phyloP scores from a whole-genome alignment of 2,113 vertebrate genomes.

The Pseudorasbora parva region DNA sequence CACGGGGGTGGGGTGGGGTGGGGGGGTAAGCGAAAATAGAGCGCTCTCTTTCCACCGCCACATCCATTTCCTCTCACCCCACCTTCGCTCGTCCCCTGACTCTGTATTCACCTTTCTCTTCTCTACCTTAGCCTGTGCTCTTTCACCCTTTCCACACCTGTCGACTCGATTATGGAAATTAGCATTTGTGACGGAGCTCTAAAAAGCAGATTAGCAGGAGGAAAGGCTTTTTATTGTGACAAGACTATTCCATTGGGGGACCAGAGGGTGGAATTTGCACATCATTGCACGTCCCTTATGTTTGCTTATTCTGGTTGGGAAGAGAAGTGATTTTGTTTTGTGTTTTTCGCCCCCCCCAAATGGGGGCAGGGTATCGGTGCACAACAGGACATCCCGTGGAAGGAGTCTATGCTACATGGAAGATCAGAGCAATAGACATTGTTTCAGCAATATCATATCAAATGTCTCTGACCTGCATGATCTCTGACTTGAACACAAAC shows the following conservation, averaged over 20 bases:
- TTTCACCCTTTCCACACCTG: constrained; percentile 83
- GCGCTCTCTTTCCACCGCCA: constrained; percentile 6
- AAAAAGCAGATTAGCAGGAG: constrained; percentile 79
- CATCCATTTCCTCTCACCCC: constrained; percentile 27
- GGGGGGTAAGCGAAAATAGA: constrained; percentile 5
- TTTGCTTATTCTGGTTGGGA: constrained; percentile 42
- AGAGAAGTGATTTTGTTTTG: not conserved
- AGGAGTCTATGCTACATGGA: not conserved
- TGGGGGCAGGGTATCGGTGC: not conserved
- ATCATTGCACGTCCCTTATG: constrained; percentile 52
- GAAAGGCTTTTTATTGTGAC: constrained; percentile 77
- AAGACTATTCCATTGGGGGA: constrained; percentile 76
- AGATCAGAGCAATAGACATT: not conserved
- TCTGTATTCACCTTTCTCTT: constrained; percentile 46
- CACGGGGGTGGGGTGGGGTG: too few relatives aligned
- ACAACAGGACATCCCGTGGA: constrained; percentile 17
- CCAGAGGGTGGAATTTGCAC: constrained; percentile 64
- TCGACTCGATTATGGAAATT: constrained; percentile 92
- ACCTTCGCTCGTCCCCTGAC: constrained; percentile 13
- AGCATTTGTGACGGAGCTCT: constrained; percentile 74
- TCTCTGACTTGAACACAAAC: not conserved
- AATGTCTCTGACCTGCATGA: not conserved
- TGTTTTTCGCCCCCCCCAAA: not conserved
- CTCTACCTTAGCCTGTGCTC: constrained; percentile 54
- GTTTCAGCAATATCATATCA: not conserved